Conservation (phyloP, 2,113 vertebrate species). For the Rhinichthys klamathensis region DNA sequence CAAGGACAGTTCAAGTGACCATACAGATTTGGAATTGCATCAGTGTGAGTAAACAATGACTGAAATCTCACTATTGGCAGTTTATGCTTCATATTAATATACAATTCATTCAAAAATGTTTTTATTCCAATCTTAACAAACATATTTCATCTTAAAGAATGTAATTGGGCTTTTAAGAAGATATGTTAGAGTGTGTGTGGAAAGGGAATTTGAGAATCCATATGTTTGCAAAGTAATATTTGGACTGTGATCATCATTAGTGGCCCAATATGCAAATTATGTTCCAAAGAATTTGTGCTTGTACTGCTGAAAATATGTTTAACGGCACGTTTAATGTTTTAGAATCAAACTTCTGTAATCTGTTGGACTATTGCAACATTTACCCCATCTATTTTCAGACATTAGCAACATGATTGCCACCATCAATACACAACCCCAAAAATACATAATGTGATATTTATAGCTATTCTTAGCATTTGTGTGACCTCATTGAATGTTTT, state of each 20-base stretch:
- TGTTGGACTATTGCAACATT: not conserved
- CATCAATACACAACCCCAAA: not conserved
- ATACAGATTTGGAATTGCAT: not conserved
- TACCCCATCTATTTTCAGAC: not conserved
- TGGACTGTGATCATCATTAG: not conserved
- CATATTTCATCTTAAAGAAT: slow-evolving; percentile 1
- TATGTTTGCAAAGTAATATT: not conserved
- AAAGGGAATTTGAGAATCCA: not conserved
- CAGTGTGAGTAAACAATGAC: not conserved
- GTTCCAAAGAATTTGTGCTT: not conserved
- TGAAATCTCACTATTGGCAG: not conserved
- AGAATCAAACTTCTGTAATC: not conserved
- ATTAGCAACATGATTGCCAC: not conserved
- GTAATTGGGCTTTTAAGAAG: slow-evolving; percentile 21
- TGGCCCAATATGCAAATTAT: not conserved
- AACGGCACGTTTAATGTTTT: not conserved
- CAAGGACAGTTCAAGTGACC: not conserved
- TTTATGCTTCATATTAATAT: not conserved
- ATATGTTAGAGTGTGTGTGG: not conserved
- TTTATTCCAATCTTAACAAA: not conserved
- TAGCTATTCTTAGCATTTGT: not conserved
- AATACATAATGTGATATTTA: not conserved
- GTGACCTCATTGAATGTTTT: not conserved
- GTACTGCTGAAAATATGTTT: not conserved
- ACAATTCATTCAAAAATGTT: not conserved